These are phyloP conservation scores for Trichacis sp. DNA, from an alignment of 2,888 invertebrate genomes.

Conservation along the genomic window DNA sequence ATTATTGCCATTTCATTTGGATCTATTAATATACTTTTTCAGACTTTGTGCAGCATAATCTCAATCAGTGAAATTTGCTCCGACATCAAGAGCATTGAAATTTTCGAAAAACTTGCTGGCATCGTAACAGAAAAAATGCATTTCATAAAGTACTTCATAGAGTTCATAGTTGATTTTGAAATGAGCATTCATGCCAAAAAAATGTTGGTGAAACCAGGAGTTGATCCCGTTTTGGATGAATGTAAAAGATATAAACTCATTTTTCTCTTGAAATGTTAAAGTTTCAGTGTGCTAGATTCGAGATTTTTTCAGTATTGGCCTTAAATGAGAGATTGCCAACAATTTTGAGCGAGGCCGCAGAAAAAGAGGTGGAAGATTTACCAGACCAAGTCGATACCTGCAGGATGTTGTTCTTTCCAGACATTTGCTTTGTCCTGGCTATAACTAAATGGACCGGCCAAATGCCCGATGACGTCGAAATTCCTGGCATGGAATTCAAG, in stretches of 20 bases:
- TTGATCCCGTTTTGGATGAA: slow-evolving; percentile 82
- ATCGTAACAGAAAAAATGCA: slow-evolving; percentile 69
- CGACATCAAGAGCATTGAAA: slow-evolving; percentile 30
- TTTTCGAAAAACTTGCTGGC: slow-evolving; percentile 60
- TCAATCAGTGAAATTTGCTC: slow-evolving; percentile 55
- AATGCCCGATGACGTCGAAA: slow-evolving; percentile 70
- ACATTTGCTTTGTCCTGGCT: slow-evolving; percentile 83
- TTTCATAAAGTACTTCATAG: slow-evolving; percentile 78
- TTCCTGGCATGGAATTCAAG: slow-evolving; percentile 80
- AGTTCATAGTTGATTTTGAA: slow-evolving; percentile 80
- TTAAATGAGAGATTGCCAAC: slow-evolving; percentile 78
- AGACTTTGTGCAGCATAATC: slow-evolving; percentile 57
- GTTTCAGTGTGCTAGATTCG: too few relatives aligned
- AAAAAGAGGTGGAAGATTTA: slow-evolving; percentile 76
- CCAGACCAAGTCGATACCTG: slow-evolving; percentile 78
- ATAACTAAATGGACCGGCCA: slow-evolving; percentile 76
- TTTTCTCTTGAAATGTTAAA: too few relatives aligned
- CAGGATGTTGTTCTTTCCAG: slow-evolving; percentile 79
- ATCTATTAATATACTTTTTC: slow-evolving; percentile 3
- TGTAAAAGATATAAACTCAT: too few relatives aligned
- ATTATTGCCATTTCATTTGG: too few relatives aligned
- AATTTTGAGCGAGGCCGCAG: slow-evolving; percentile 79
- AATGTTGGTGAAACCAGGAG: slow-evolving; percentile 81
- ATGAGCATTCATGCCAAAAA: slow-evolving; percentile 74
- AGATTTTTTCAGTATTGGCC: slow-evolving; percentile 77